Evolutionary conservation across 2,113 vertebrate genomes (phyloP).

Genomic region (Petrocephalus zakoni): DNA sequence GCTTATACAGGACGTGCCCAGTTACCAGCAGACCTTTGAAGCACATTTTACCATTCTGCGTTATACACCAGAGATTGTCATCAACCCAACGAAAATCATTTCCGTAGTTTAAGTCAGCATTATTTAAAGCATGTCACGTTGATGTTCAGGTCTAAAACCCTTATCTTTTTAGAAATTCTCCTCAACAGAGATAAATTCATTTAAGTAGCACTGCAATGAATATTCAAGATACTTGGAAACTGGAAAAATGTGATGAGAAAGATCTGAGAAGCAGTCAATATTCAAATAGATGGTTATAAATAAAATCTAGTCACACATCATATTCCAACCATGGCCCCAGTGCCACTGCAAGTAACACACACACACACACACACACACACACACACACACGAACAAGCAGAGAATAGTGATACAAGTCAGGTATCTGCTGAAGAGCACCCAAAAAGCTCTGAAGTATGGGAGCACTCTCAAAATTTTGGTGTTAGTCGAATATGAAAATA

Average conservation of each 20-base stretch:
- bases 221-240: neutral
- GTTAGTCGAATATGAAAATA: neutral
- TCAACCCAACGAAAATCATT: neutral
- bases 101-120: neutral
- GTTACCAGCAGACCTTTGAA: neutral
- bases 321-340: neutral
- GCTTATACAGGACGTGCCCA: neutral
- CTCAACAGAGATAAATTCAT: neutral
- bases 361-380: too few species aligned
- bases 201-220: neutral
- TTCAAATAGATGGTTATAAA: neutral
- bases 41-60: neutral
- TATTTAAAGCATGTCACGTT: neutral
- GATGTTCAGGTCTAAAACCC: neutral
- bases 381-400: neutral
- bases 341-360: neutral
- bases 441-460: neutral
- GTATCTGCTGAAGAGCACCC: neutral
- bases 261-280: neutral
- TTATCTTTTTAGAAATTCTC: neutral
- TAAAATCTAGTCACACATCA: neutral
- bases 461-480: neutral
- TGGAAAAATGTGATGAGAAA: neutral
- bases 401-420: neutral
- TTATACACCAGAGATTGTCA: neutral